phyloP scores from a whole-genome alignment of 2,888 invertebrate species.

The Nephrotoma guestfalica region DNA sequence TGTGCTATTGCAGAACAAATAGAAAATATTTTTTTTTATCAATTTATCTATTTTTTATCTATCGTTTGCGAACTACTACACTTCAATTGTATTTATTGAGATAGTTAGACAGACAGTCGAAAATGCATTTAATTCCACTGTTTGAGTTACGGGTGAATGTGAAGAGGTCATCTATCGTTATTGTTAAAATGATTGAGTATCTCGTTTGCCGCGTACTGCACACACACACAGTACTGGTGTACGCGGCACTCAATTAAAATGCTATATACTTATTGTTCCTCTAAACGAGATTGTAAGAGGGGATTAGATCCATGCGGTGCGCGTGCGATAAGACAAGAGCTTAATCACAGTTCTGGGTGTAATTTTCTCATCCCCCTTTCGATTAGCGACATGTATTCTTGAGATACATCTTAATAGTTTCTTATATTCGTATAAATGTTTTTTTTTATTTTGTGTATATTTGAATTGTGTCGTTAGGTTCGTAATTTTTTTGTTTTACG shows the following conservation, averaged over 20 bases:
- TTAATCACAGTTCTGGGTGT: background rate
- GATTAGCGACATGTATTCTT: background rate
- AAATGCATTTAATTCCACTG: background rate
- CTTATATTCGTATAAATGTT: background rate
- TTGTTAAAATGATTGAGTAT: background rate
- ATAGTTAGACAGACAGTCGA: background rate
- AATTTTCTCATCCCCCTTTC: background rate
- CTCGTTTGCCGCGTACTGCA: background rate
- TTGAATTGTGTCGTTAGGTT: background rate
- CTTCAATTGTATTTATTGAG: background rate
- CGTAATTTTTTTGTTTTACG: background rate
- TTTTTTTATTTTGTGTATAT: background rate
- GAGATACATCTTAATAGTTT: background rate
- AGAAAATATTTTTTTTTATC: background rate
- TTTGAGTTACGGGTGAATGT: background rate
- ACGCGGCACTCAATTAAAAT: background rate
- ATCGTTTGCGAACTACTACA: background rate
- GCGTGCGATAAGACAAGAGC: background rate
- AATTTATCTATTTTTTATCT: background rate
- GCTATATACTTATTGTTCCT: background rate
- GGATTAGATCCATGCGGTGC: background rate
- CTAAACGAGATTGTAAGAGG: background rate
- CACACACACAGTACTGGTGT: background rate
- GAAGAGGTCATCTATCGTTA: background rate
- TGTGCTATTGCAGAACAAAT: background rate